A percentile compares a stretch with the other conserved stretches of the same genome.
phyloP scores from a whole-genome alignment of 2,797 vertebrate species.

The Lithobates sylvaticus region DNA sequence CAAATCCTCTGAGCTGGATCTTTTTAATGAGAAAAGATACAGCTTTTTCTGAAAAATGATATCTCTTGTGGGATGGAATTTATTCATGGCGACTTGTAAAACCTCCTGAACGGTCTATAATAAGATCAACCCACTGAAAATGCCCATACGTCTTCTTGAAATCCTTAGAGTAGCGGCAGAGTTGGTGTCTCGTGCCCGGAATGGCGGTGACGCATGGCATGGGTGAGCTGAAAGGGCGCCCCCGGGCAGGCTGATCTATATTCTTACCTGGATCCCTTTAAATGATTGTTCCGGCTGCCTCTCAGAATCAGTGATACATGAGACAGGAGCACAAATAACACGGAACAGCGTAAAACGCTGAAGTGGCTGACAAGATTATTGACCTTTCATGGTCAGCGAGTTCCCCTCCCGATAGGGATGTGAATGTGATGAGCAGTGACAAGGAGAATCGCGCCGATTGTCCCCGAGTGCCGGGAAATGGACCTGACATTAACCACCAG shows the following conservation, averaged over 20 bases:
- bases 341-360: neutral
- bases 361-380: constrained; percentile 35
- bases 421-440: constrained; percentile 63
- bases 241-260: neutral
- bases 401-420: neutral
- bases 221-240: neutral
- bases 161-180: neutral
- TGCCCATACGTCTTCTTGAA: neutral
- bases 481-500: constrained; percentile 6
- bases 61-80: no score
- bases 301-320: constrained; percentile 1
- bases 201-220: neutral
- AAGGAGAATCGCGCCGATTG: constrained; percentile 1
- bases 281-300: neutral
- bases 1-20: no score
- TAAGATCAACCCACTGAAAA: no score
- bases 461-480: neutral
- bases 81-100: no score
- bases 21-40: no score
- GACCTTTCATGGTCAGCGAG: constrained; percentile 66
- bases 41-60: no score
- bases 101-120: no score
- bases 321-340: constrained; percentile 9
- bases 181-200: neutral
- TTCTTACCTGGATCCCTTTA: neutral